A percentile compares a stretch with the other conserved stretches of the same genome.
These are phyloP conservation scores for Tachina lurida DNA, from an alignment of 2,888 invertebrate genomes.

Conservation along the genomic window DNA sequence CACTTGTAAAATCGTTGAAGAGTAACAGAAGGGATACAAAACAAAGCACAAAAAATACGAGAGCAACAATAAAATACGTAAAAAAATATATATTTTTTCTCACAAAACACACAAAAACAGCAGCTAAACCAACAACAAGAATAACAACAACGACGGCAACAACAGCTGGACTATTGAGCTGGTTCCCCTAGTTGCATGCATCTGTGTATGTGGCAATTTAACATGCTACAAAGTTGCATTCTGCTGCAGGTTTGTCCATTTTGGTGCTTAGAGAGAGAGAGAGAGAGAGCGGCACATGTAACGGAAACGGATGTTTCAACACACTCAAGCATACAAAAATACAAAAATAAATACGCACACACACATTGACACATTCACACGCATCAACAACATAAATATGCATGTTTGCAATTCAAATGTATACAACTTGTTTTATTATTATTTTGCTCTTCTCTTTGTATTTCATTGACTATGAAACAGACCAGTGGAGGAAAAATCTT, in stretches of 20 bases:
- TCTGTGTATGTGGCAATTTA: not conserved
- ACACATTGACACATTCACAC: constrained; percentile 4
- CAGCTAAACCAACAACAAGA: constrained; percentile 13
- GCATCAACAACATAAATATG: constrained; percentile 39
- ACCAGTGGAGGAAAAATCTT: not conserved
- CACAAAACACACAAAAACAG: constrained; percentile 23
- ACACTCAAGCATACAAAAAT: constrained; percentile 39
- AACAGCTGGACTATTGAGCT: constrained; percentile 38
- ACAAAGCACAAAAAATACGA: constrained; percentile 19
- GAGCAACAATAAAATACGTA: constrained; percentile 22
- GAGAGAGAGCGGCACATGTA: constrained; percentile 58
- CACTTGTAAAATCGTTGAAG: constrained; percentile 69
- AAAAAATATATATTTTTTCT: constrained; percentile 7
- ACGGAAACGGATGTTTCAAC: constrained; percentile 67
- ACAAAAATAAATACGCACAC: not conserved
- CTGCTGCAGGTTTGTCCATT: constrained; percentile 53
- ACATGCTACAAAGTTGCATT: constrained; percentile 63
- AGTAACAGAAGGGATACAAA: constrained; percentile 50
- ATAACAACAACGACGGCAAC: constrained; percentile 5
- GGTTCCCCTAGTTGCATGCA: not conserved
- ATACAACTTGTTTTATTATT: constrained; percentile 34
- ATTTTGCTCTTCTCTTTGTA: constrained; percentile 1
- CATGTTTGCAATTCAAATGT: constrained; percentile 58
- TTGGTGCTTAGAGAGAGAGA: constrained; percentile 54
- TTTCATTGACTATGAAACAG: constrained; percentile 38